These are phyloP conservation scores for Dryocosmus kuriphilus DNA, from an alignment of 2,888 invertebrate genomes.

Conservation along the genomic window DNA sequence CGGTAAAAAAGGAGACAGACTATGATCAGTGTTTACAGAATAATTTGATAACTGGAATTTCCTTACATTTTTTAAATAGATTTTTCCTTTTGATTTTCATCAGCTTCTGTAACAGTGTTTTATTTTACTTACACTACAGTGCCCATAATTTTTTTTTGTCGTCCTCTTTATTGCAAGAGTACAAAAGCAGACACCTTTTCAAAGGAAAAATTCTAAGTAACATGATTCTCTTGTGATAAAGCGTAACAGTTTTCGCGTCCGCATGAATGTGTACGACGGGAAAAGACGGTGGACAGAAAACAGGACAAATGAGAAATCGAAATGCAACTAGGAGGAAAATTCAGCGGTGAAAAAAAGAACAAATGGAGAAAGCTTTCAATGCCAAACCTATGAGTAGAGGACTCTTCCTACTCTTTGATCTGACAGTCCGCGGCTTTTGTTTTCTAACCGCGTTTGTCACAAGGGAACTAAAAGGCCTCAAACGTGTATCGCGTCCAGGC, in stretches of 20 bases:
- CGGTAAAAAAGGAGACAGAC: no score
- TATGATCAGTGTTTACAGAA: no score
- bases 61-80: no score
- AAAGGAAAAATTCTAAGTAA: background rate
- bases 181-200: no score
- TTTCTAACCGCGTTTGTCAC: conserved; percentile 63
- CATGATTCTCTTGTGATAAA: background rate
- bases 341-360: conserved; percentile 25
- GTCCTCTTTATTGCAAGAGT: no score
- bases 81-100: no score
- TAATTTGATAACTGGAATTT: no score
- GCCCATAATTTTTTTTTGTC: no score
- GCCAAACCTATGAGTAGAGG: conserved; percentile 46
- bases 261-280: background rate
- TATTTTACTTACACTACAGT: no score
- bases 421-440: conserved; percentile 62
- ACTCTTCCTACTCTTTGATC: conserved; percentile 62
- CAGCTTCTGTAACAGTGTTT: no score
- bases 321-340: conserved; percentile 40
- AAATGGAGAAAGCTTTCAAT: conserved; percentile 47
- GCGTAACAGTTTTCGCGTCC: background rate
- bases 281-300: background rate
- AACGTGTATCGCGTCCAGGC: conserved; percentile 23
- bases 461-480: conserved; percentile 60
- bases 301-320: background rate